Base-by-base conservation (phyloP, 2,888 invertebrate species). In the Melinaea menophilus region DNA sequence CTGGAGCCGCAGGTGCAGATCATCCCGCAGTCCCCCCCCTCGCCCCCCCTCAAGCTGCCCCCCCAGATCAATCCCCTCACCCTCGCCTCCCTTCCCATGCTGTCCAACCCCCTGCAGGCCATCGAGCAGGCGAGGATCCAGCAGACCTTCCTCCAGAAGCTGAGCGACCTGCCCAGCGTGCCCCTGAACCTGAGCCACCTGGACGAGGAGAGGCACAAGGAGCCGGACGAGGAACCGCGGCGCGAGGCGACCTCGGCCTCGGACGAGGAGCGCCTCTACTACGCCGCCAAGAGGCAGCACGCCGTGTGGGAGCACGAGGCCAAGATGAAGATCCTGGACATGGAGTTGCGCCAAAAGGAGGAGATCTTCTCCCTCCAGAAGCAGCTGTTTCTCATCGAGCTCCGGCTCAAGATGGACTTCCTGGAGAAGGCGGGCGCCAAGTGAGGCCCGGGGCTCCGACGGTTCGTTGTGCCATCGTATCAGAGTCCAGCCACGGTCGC, bases 261-360 rank as follows among this genome's bases (percentile, higher is more conserved):
- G 0, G 90, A 90, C 9, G 89, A 89, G 37, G 89, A 91, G 62
- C 74, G 85, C 48, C 64, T 90, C 48, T 91, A 91, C 68, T 91
- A 85, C 69, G 79, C 79, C 0, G 90, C 90, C 12, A 91, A 90
- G 69, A 73, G 91, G 5, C 90, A 91, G 54, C 91, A 91, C 71
- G 91, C 91, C 0, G 81, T 86, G 34, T 88, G 88, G 86, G 91
- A 91, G 62, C 91, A 91, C 72, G 91, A 91, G 63, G 90, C 91
- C 2, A 90, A 90, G 66, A 91, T 91, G 91, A 90, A 90, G 62
- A 91, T 91, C 2, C 70, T 91, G 0, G 88, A 89, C 64, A 88
- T 91, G 90, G 91, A 91, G 60, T 66, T 91, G 0, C 61, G 85
- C 11, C 90, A 91, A 69, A 91, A 91, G 57, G 91, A 91, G 61